Evolutionary conservation across 2,888 invertebrate species (phyloP).

Genomic region (Mactromeris polynyma): DNA sequence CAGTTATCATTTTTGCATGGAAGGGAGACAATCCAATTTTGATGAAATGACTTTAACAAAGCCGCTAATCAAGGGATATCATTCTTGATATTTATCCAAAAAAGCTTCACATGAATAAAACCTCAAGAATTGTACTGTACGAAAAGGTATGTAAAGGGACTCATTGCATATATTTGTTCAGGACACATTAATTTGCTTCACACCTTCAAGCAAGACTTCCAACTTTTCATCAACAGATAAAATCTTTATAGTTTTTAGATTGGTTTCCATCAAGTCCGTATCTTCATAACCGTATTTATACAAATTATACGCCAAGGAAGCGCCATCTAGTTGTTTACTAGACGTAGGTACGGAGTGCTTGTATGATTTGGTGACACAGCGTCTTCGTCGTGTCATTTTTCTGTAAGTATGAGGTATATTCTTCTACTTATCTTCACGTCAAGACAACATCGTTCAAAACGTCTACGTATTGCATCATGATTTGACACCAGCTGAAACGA

Average conservation of each 20-base stretch:
- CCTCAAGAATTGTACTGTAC: neutral
- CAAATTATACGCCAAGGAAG: neutral
- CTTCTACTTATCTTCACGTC: neutral
- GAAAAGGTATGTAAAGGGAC: neutral
- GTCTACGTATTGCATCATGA: no score
- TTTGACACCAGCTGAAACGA: no score
- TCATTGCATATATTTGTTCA: neutral
- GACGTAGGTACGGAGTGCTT: neutral
- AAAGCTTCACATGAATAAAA: no score
- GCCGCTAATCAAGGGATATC: no score
- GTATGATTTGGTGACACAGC: neutral
- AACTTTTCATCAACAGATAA: slow-evolving; percentile 1
- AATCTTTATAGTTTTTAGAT: neutral
- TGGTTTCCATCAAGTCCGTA: neutral
- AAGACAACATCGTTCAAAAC: no score
- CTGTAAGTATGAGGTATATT: neutral
- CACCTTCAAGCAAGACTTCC: neutral
- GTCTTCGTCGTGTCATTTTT: neutral
- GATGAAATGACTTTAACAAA: no score
- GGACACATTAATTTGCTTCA: neutral
- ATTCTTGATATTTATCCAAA: no score
- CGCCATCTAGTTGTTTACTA: neutral
- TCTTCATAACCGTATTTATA: neutral
- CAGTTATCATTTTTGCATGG: no score
- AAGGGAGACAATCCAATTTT: no score